phyloP scores from a whole-genome alignment of 2,888 invertebrate genomes.

The Brachylomia viminalis region DNA sequence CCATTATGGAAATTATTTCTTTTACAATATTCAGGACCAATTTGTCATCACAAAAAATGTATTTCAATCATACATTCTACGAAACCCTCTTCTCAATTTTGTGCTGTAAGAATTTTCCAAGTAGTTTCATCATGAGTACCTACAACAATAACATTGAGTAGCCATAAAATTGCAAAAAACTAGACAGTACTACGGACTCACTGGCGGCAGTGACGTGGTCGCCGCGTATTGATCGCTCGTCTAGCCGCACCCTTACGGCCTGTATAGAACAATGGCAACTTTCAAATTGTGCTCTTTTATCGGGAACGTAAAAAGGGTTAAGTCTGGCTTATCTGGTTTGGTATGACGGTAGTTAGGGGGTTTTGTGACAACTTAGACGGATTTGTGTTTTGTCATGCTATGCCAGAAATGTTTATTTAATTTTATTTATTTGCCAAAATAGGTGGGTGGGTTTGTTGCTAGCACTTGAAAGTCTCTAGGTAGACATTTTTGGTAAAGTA shows the following conservation, averaged over 20 bases:
- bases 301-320: slow-evolving; percentile 51
- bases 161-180: slow-evolving; percentile 39
- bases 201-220: slow-evolving; percentile 59
- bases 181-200: slow-evolving; percentile 46
- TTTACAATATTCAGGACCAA: slow-evolving; percentile 33
- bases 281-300: slow-evolving; percentile 55
- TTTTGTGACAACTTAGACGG: slow-evolving; percentile 5
- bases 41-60: slow-evolving; percentile 33
- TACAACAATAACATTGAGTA: slow-evolving; percentile 33
- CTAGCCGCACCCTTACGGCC: slow-evolving; percentile 65
- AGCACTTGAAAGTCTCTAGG: not conserved
- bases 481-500: not conserved
- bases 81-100: slow-evolving; percentile 8
- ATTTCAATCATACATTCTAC: slow-evolving; percentile 20
- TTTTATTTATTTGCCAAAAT: too few relatives aligned
- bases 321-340: slow-evolving; percentile 43
- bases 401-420: not conserved
- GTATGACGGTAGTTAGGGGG: slow-evolving; percentile 10
- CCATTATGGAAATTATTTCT: slow-evolving; percentile 29
- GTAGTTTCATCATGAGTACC: slow-evolving; percentile 18
- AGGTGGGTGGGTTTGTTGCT: too few relatives aligned
- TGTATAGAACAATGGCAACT: slow-evolving; percentile 54
- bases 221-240: slow-evolving; percentile 62
- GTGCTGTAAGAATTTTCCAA: slow-evolving; percentile 5
- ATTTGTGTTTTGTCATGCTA: slow-evolving; percentile 22